Conservation (phyloP, 1,140 invertebrate species). For the Diploscapter pachys region DNA sequence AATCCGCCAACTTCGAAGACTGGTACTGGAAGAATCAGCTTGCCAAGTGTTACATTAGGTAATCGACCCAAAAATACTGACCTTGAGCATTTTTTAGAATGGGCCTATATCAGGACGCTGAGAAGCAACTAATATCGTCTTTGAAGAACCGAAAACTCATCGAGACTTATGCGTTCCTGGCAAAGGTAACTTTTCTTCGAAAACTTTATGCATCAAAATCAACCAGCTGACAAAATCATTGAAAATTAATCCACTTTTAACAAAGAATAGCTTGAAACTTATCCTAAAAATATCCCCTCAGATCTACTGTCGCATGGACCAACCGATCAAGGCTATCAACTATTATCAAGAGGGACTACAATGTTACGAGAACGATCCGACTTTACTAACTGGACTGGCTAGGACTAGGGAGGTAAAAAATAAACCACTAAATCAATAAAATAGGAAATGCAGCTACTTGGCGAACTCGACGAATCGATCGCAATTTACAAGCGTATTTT, state of each 20-base stretch:
- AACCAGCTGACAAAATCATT: not conserved
- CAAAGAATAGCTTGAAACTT: not conserved
- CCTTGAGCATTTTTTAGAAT: conserved; percentile 63
- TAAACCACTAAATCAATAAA: not conserved
- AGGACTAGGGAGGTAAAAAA: conserved; percentile 65
- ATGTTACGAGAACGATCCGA: conserved; percentile 75
- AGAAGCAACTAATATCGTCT: conserved; percentile 81
- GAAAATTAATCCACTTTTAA: not conserved
- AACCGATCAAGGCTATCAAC: conserved; percentile 82
- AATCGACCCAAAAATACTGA: too few relatives aligned
- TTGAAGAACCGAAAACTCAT: conserved; percentile 75
- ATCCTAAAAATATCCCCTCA: conserved; percentile 6
- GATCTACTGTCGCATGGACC: conserved; percentile 75
- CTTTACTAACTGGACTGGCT: conserved; percentile 81
- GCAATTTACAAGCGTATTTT: conserved; percentile 77
- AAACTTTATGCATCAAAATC: not conserved
- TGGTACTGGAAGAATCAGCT: conserved; percentile 98
- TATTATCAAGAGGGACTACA: conserved; percentile 78
- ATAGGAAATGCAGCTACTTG: conserved; percentile 14
- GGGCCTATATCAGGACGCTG: conserved; percentile 82
- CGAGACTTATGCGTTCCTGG: conserved; percentile 63
- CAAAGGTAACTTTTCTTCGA: conserved; percentile 59
- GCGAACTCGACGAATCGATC: conserved; percentile 29
- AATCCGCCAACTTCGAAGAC: conserved; percentile 70
- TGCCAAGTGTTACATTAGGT: conserved; percentile 77